Evolutionary conservation across 2,888 invertebrate species (phyloP), one percentile per base, ranked within the genome.

Genomic region (Cordilura impudica): DNA sequence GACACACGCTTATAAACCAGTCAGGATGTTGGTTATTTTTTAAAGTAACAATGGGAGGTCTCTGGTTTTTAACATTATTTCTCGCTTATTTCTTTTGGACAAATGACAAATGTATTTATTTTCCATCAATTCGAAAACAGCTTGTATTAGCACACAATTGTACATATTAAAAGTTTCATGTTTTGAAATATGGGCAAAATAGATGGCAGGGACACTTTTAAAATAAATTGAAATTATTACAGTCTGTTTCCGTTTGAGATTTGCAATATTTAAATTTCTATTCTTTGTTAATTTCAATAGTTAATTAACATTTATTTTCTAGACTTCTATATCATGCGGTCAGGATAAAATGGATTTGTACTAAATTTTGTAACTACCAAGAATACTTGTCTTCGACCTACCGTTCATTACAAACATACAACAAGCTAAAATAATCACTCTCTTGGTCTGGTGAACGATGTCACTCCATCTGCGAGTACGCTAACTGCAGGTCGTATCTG

Each of bases 41-140:
- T 35, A 81, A 81, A 82, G 78, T 82, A 84, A 76, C 87, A 77
- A 84, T 86, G 86, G 87, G 87, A 83, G 87, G 87, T 87, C 87
- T 83, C 72, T n/a, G n/a, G n/a, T 79, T 58, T 35, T 49, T 49
- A 21, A 26, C 6, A 53, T 70, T 23, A n/a, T 54, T 69, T 8
- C 16, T 83, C 60, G 51, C 81, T 82, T 71, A 58, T 10, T 10
- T 83, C 65, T 45, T 81, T 82, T 74, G 81, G 78, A 84, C 83
- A 84, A 86, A 87, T 87, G 87, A 87, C 84, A 86, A 87, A 87
- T 87, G 86, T 87, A 83, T 86, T 86, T 85, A 83, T 83, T 85
- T 86, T 84, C 35, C 83, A 83, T 84, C 81, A 78, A 83, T 67
- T 74, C 56, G 65, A 63, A 66, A 82, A 80, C 83, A 82, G 82